Percentiles rank a stretch among this genome's conserved stretches.
Evolutionary conservation across 2,888 invertebrate genomes (phyloP).

Genomic region (Brachynemurus nebulosus): DNA sequence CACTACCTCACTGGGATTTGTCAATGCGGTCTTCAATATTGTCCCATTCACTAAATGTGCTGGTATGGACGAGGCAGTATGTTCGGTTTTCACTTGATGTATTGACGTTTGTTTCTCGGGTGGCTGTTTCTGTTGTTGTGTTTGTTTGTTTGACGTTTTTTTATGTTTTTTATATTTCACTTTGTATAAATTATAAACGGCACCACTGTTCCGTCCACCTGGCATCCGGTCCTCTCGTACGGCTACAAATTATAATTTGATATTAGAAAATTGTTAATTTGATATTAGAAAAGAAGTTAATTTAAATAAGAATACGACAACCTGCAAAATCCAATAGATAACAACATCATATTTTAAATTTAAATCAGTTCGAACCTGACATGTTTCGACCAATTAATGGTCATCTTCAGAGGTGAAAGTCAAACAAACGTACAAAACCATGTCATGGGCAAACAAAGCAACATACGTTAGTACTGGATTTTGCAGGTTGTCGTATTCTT

Average conservation of each 20-base stretch:
- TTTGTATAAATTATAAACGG: slow-evolving; percentile 98
- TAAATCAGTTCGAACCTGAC: too few relatives aligned
- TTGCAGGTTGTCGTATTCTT: too few relatives aligned
- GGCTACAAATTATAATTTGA: slow-evolving; percentile 45
- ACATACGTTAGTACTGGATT: too few relatives aligned
- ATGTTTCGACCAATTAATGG: too few relatives aligned
- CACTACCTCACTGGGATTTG: slow-evolving; percentile 86
- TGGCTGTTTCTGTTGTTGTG: slow-evolving; percentile 30
- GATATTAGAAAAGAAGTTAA: too few relatives aligned
- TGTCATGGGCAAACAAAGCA: too few relatives aligned
- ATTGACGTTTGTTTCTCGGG: slow-evolving; percentile 24
- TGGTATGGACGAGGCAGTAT: slow-evolving; percentile 33
- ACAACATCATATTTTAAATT: too few relatives aligned
- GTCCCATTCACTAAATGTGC: slow-evolving; percentile 80
- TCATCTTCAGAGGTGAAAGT: too few relatives aligned
- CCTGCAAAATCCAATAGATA: too few relatives aligned
- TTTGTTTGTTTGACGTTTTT: slow-evolving; percentile 53
- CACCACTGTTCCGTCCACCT: slow-evolving; percentile 97
- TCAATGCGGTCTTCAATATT: slow-evolving; percentile 86
- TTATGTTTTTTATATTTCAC: slow-evolving; percentile 98
- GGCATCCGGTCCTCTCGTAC: slow-evolving; percentile 99
- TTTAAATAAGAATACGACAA: too few relatives aligned
- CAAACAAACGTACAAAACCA: too few relatives aligned
- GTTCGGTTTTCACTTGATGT: slow-evolving; percentile 20
- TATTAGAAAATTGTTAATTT: too few relatives aligned